Conservation (phyloP, 2,888 invertebrate genomes). For the Plemyria rubiginata region DNA sequence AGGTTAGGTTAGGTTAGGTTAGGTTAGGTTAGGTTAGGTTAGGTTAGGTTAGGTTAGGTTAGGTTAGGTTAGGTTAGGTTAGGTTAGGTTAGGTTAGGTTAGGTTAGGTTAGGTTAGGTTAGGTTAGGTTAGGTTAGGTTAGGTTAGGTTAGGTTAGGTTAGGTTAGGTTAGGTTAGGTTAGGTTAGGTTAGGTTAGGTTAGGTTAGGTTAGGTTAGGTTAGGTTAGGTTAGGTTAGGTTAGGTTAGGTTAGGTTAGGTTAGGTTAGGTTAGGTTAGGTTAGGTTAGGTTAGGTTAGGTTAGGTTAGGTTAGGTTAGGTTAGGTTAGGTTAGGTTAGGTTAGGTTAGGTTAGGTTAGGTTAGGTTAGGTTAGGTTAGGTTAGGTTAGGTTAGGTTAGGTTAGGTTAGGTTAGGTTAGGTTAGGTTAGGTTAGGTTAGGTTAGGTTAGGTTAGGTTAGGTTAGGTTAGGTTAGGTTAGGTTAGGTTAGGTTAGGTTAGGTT, state of each 20-base stretch:
- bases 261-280: slow-evolving; percentile 40
- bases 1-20: slow-evolving; percentile 5
- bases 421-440: slow-evolving; percentile 15
- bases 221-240: slow-evolving; percentile 4
- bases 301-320: slow-evolving; percentile 21
- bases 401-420: slow-evolving; percentile 20
- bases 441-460: slow-evolving; percentile 26
- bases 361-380: slow-evolving; percentile 23
- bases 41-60: slow-evolving; percentile 1
- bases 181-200: slow-evolving; percentile 29
- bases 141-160: slow-evolving; percentile 37
- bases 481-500: slow-evolving; percentile 19
- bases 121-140: slow-evolving; percentile 31
- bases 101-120: slow-evolving; percentile 36
- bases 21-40: background rate
- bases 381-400: slow-evolving; percentile 21
- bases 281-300: slow-evolving; percentile 32
- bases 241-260: slow-evolving; percentile 1
- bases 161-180: slow-evolving; percentile 44
- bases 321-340: slow-evolving; percentile 37
- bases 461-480: slow-evolving; percentile 23
- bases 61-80: slow-evolving; percentile 2
- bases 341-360: slow-evolving; percentile 36
- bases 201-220: slow-evolving; percentile 36
- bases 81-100: slow-evolving; percentile 22